Evolutionary conservation across 2,113 vertebrate genomes (phyloP).

Genomic region (Scortum barcoo): DNA sequence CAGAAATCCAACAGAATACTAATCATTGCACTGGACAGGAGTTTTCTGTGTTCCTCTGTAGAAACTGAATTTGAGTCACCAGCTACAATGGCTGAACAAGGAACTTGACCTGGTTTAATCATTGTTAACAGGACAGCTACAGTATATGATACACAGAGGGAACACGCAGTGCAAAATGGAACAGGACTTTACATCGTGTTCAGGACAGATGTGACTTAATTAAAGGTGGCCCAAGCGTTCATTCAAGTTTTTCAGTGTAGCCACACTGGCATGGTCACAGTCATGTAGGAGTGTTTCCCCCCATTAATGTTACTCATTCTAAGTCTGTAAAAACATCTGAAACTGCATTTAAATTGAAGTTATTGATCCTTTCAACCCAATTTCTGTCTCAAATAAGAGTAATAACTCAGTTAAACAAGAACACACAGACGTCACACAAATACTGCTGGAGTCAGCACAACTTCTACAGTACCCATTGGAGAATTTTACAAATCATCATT

Average conservation of each 20-base stretch:
- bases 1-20: neutral
- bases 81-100: neutral
- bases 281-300: neutral
- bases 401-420: neutral
- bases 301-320: neutral
- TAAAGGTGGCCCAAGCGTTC: neutral
- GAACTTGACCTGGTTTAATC: conserved; percentile 22
- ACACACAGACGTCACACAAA: neutral
- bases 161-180: conserved; percentile 3
- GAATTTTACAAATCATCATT: neutral
- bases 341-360: neutral
- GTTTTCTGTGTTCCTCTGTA: neutral
- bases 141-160: neutral
- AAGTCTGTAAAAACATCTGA: neutral
- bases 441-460: neutral
- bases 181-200: neutral
- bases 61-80: neutral
- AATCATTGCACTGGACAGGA: neutral
- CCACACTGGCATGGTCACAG: neutral
- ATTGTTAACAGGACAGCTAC: conserved; percentile 13
- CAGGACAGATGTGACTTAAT: neutral
- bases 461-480: neutral
- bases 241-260: neutral
- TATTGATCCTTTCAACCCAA: neutral
- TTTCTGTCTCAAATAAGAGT: neutral